Conservation (phyloP, 2,888 invertebrate genomes). For the Argynnis bischoffii region DNA sequence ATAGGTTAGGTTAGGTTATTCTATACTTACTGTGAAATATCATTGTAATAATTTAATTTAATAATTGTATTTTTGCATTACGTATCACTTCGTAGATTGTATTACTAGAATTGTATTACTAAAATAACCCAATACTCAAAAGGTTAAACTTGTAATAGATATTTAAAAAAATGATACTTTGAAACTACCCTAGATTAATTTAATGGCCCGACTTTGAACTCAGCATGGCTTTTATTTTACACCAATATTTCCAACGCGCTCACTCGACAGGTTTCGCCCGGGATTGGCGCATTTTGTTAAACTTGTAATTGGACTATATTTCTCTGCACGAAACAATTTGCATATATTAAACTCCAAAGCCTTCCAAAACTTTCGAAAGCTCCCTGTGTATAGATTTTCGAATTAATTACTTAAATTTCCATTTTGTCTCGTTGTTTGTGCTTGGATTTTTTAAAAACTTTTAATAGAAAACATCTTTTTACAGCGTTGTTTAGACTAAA, state of each 20-base stretch:
- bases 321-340: conserved; percentile 36
- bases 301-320: conserved; percentile 41
- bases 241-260: conserved; percentile 39
- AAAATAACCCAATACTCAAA: too few species aligned
- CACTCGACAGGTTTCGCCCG: conserved; percentile 39
- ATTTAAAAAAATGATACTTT: too few species aligned
- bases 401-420: conserved; percentile 18
- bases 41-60: too few species aligned
- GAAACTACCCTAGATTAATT: background rate
- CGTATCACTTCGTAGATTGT: too few species aligned
- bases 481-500: too few species aligned
- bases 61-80: too few species aligned
- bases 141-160: too few species aligned
- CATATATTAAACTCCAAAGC: conserved; percentile 29
- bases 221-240: conserved; percentile 40
- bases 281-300: conserved; percentile 40
- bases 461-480: background rate
- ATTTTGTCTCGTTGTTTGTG: conserved; percentile 3
- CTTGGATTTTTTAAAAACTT: conserved; percentile 1
- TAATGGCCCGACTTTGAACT: conserved; percentile 32
- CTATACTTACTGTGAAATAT: too few species aligned
- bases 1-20: too few species aligned
- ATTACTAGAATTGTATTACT: too few species aligned
- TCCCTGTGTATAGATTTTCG: conserved; percentile 13
- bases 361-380: conserved; percentile 17